These are phyloP conservation scores for Chionomys nivalis DNA, from an alignment of 2,113 vertebrate genomes.

Conservation along the genomic window DNA sequence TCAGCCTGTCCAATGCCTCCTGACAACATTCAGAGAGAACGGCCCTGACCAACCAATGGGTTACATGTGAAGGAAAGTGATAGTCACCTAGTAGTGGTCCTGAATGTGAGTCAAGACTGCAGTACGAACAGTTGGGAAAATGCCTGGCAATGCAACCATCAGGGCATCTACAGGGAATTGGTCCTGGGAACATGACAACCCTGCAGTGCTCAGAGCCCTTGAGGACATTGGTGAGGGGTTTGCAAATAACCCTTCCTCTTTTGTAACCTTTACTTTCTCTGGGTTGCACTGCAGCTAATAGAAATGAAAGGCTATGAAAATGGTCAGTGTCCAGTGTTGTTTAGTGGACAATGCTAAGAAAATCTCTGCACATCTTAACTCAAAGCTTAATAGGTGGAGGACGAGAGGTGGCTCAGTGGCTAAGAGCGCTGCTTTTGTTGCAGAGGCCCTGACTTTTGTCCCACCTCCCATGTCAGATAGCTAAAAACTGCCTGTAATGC, in stretches of 20 bases:
- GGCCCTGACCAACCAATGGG: neutral
- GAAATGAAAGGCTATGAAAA: neutral
- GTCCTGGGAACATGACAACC: neutral
- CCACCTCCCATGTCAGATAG: too few species aligned
- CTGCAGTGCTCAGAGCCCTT: neutral
- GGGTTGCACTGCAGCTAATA: neutral
- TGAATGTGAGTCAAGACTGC: neutral
- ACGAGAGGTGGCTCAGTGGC: too few species aligned
- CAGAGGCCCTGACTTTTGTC: too few species aligned
- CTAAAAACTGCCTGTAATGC: too few species aligned
- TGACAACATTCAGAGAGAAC: neutral
- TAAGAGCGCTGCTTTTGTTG: too few species aligned
- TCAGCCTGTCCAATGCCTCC: neutral
- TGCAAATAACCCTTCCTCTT: neutral
- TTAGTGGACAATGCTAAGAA: neutral
- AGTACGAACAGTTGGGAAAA: neutral
- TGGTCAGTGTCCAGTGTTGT: neutral
- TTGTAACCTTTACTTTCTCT: neutral
- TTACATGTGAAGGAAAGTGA: neutral
- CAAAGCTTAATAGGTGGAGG: too few species aligned
- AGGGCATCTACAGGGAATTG: neutral
- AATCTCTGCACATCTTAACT: too few species aligned
- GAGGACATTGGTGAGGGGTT: neutral
- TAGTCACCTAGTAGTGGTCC: neutral
- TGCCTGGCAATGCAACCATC: neutral